Base-by-base conservation (phyloP, 2,113 vertebrate genomes). In the Sprattus sprattus region DNA sequence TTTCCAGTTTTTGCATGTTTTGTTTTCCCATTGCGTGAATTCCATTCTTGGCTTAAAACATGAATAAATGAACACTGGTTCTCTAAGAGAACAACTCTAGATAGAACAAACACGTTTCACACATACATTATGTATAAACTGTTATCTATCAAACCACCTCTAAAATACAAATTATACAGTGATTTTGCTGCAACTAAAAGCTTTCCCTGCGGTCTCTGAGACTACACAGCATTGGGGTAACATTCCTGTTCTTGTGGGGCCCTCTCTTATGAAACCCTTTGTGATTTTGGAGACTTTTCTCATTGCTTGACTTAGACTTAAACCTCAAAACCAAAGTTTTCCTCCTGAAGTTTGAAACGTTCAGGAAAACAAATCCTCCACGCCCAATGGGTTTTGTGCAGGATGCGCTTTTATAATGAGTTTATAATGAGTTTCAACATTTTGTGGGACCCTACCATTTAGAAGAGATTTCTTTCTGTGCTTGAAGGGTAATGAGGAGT, bases 91-190 rank as follows among this genome's bases (percentile, higher is more conserved):
- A 32, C 64, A 39, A 39, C 44, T 78, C 71, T 78, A 39, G n/a
- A 25, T 4, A 71, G 71, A 78, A 78, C 71, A 32, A 78, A 78
- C 25, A 78, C 71, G 15, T 78, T 75, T 39, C 28, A 1, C 13
- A 32, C 71, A 78, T 78, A 16, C 39, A 78, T 78, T 0, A 78
- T 78, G 71, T 39, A 78, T 78, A 39, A 32, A 78, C 71, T 39
- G 13, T 78, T 78, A 78, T 78, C 71, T 78, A 78, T 78, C 71
- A 78, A 78, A 78, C 28, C 32, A 32, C 28, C 71, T 78, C 9
- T 39, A 78, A 78, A 78, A 39, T 16, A 78, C 28, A 78, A 32
- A 78, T 78, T 32, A 39, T 28, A 67, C 71, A 78, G 15, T 78
- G 71, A 78, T 5, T 78, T 32, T 39, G 28, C 32, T 16, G 3